These are phyloP conservation scores for Netelia melanura DNA, from an alignment of 2,888 invertebrate species.

Conservation along the genomic window DNA sequence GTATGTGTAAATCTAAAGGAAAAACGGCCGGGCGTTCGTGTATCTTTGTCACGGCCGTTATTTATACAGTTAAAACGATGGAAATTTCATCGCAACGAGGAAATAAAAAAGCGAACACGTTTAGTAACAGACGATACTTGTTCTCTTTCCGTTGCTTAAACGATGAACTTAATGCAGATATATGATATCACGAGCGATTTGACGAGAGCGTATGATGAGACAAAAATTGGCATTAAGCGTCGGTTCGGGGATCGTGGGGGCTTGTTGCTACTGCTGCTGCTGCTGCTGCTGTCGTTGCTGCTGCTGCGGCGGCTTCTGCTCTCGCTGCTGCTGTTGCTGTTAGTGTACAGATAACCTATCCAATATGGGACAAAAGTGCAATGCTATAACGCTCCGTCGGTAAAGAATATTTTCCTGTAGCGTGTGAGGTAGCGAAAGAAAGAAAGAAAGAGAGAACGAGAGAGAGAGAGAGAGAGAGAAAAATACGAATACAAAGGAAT, in stretches of 20 bases:
- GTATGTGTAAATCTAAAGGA: neutral
- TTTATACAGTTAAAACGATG: neutral
- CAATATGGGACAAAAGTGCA: no score
- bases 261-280: neutral
- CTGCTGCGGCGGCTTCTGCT: no score
- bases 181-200: no score
- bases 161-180: constrained; percentile 12
- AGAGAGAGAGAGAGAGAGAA: neutral
- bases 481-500: constrained; percentile 5
- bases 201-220: no score
- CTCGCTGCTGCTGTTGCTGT: no score
- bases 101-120: constrained; percentile 37
- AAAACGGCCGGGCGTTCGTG: constrained; percentile 57
- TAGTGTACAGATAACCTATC: no score
- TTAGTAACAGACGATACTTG: constrained; percentile 59
- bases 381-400: no score
- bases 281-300: no score
- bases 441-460: neutral
- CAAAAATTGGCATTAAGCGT: no score
- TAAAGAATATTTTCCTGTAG: no score
- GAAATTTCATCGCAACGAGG: neutral
- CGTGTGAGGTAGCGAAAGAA: no score
- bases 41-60: constrained; percentile 57
- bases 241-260: no score
- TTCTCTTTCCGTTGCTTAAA: constrained; percentile 58